Conservation (phyloP, 2,113 vertebrate species). For the Poeciliopsis turrubarensis region DNA sequence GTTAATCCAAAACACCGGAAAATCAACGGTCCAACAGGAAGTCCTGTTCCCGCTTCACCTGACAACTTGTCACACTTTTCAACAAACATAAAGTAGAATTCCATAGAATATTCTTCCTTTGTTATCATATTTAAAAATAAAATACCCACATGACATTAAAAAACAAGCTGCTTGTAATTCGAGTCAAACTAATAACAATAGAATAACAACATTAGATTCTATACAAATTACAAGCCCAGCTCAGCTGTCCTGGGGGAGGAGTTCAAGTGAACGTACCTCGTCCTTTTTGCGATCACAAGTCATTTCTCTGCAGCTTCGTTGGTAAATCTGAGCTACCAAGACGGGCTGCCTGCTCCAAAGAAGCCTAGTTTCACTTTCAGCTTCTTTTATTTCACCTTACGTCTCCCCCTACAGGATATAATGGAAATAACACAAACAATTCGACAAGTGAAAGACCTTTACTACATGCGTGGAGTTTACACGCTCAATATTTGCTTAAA, state of each 20-base stretch:
- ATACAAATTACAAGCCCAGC: neutral
- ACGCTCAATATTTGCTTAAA: too few relatives aligned
- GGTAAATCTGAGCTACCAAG: neutral
- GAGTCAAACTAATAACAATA: too few relatives aligned
- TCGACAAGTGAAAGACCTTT: too few relatives aligned
- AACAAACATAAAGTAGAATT: neutral
- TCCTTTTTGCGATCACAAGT: neutral
- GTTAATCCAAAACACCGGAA: neutral
- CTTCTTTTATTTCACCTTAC: neutral
- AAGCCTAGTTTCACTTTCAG: neutral
- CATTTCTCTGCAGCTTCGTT: neutral
- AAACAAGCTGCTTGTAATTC: neutral
- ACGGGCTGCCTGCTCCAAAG: neutral
- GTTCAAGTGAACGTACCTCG: neutral
- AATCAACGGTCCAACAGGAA: neutral
- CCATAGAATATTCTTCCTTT: neutral
- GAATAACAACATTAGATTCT: too few relatives aligned
- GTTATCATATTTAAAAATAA: neutral
- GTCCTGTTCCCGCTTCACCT: neutral
- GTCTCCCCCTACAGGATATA: neutral
- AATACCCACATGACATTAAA: neutral
- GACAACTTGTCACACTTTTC: neutral
- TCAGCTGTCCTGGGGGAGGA: neutral
- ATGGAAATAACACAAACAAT: neutral
- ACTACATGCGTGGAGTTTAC: neutral